A percentile compares a stretch with the other conserved stretches of the same genome.
Evolutionary conservation across 2,113 vertebrate species (phyloP).

Genomic region (Potamarius usumacintae): DNA sequence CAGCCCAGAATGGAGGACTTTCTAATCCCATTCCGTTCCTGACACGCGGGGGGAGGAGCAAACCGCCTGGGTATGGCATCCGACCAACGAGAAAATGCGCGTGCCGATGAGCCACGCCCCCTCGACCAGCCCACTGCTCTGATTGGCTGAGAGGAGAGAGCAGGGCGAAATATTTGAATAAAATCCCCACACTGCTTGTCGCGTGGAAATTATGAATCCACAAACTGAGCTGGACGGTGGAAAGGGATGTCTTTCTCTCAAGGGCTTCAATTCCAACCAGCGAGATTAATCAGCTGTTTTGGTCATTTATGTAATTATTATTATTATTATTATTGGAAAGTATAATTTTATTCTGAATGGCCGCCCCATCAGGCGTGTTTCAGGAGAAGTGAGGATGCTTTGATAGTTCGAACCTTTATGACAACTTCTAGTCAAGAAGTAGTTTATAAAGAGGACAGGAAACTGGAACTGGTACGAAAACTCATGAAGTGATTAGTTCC

Average conservation of each 20-base stretch:
- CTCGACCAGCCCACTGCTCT: slow-evolving; percentile 58
- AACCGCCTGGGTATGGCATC: background rate
- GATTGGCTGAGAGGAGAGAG: slow-evolving; percentile 64
- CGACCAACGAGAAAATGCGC: background rate
- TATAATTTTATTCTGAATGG: background rate
- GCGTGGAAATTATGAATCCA: slow-evolving; percentile 27
- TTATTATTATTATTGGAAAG: background rate
- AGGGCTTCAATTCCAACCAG: background rate
- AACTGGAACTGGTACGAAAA: background rate
- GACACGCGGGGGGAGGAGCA: background rate
- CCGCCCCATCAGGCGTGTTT: background rate
- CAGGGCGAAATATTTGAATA: slow-evolving; percentile 60
- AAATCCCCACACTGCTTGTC: slow-evolving; percentile 46
- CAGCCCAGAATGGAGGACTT: background rate
- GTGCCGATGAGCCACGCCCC: slow-evolving; percentile 47
- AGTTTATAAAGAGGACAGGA: background rate
- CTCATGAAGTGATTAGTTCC: background rate
- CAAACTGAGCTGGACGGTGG: slow-evolving; percentile 26
- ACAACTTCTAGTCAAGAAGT: background rate
- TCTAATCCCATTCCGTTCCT: background rate
- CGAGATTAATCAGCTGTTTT: background rate
- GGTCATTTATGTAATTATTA: no score
- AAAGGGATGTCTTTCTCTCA: background rate
- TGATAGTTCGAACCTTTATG: background rate
- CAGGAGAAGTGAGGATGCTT: background rate